Conservation (phyloP, 2,888 invertebrate species). For the Dryobotodes eremita region DNA sequence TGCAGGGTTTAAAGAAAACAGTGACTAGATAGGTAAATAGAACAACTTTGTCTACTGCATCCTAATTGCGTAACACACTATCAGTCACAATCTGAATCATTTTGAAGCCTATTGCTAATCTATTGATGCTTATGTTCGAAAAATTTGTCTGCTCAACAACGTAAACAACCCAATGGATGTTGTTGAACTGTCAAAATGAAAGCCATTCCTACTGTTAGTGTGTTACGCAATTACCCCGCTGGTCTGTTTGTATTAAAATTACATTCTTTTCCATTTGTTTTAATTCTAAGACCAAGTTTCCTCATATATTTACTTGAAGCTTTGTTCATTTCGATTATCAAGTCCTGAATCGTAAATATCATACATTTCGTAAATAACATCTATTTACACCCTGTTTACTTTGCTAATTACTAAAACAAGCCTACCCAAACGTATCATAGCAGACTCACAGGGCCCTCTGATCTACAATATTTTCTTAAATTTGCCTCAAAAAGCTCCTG, state of each 20-base stretch:
- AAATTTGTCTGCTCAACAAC: too few relatives aligned
- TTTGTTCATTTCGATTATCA: background rate
- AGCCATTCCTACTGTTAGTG: too few relatives aligned
- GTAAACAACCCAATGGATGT: too few relatives aligned
- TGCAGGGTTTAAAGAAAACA: background rate
- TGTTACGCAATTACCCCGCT: too few relatives aligned
- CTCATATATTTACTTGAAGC: background rate
- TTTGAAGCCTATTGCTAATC: too few relatives aligned
- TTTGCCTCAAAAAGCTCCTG: constrained; percentile 33
- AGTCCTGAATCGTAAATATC: background rate
- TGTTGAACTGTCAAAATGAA: too few relatives aligned
- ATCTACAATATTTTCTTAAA: constrained; percentile 44
- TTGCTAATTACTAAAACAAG: constrained; percentile 34
- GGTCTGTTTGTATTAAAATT: too few relatives aligned
- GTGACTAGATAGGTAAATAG: too few relatives aligned
- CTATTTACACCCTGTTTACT: constrained; percentile 7
- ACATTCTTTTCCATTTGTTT: background rate
- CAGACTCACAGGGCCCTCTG: constrained; percentile 19
- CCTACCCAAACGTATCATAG: background rate
- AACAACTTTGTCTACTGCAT: too few relatives aligned
- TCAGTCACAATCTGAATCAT: too few relatives aligned
- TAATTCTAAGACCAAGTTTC: background rate
- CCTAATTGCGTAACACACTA: too few relatives aligned
- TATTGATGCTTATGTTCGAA: too few relatives aligned
- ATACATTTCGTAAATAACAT: background rate